Evolutionary conservation across 1,140 invertebrate genomes (phyloP).

Genomic region (Nautilus pompilius): DNA sequence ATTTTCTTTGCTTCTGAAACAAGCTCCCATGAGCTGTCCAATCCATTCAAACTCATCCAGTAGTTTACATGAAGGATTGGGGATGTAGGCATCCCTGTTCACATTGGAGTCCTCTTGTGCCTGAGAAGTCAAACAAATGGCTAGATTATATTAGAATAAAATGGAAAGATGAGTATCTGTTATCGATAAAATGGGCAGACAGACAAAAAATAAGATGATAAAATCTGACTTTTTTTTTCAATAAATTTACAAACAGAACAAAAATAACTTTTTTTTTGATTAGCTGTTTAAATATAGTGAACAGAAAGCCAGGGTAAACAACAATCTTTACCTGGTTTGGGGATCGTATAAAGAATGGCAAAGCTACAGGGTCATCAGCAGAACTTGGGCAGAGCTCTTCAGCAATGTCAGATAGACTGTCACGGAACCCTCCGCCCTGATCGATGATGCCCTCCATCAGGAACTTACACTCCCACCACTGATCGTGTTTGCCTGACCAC

Average conservation of each 20-base stretch:
- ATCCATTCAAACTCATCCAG: conserved; percentile 53
- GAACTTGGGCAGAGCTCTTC: conserved; percentile 54
- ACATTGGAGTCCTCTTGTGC: conserved; percentile 48
- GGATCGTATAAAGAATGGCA: conserved; percentile 52
- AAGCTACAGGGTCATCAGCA: conserved; percentile 36
- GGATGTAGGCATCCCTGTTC: conserved; percentile 51
- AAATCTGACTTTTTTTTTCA: not conserved
- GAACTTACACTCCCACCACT: conserved; percentile 58
- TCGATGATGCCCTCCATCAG: conserved; percentile 55
- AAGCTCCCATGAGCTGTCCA: conserved; percentile 55
- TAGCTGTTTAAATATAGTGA: too few species aligned
- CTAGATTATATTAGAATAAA: too few species aligned
- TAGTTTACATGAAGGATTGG: conserved; percentile 46
- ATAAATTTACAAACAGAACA: too few species aligned
- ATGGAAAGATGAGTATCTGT: too few species aligned
- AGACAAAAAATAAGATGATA: too few species aligned
- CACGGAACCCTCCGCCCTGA: conserved; percentile 54
- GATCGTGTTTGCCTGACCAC: conserved; percentile 47
- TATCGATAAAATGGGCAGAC: too few species aligned
- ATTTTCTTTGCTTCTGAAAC: conserved; percentile 50
- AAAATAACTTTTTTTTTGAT: too few species aligned
- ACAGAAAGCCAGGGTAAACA: too few species aligned
- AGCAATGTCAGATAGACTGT: conserved; percentile 54
- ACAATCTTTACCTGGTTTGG: conserved; percentile 51
- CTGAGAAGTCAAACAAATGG: conserved; percentile 34